Base-by-base conservation (phyloP, 2,113 vertebrate species). In the Oryzias javanicus region DNA sequence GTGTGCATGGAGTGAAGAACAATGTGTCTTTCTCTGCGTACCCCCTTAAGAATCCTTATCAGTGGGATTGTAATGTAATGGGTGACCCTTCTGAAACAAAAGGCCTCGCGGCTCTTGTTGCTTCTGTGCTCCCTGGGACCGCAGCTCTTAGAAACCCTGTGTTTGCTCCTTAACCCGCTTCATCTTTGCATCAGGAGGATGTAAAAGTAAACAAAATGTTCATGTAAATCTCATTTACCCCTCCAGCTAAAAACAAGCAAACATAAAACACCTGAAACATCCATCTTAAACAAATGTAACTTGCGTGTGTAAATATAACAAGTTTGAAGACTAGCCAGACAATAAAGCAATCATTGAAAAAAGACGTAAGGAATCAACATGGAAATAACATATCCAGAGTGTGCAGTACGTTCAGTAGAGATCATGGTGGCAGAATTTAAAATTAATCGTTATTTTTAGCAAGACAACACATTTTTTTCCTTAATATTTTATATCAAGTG, bases 1-100 rank as follows among this genome's bases (percentile, higher is more conserved):
- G 86, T 81, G 78, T 57, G 70, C 73, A 86, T 80, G 73, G 70
- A 82, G 86, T 71, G 75, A 76, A 76, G 83, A 90, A 90, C 85
- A 89, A 89, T 88, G 55, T 57, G 40, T 65, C 78, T 76, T 73
- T 76, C 76, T 86, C 20, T 67, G 81, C 76, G 70, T 49, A 70
- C 79, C 84, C 86, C 80, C 79, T 73, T 67, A 80, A 71, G 82
- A 83, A 55, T 70, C 85, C 86, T 90, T 86, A 87, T 86, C 84
- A 85, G 63, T 81, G 78, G 85, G 76, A 86, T 91, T 91, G 82
- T 94, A 89, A 90, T 89, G 88, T 88, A 91, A 14, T 70, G 83
- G 86, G 78, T 85, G 85, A 66, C 79, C 87, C 68, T 66, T 80
- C 78, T 82, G 67, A 93, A 92, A 91, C 85, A 90, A 89, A 90